These are phyloP conservation scores for Artemia sinica DNA, from an alignment of 2,888 invertebrate species.

Conservation along the genomic window DNA sequence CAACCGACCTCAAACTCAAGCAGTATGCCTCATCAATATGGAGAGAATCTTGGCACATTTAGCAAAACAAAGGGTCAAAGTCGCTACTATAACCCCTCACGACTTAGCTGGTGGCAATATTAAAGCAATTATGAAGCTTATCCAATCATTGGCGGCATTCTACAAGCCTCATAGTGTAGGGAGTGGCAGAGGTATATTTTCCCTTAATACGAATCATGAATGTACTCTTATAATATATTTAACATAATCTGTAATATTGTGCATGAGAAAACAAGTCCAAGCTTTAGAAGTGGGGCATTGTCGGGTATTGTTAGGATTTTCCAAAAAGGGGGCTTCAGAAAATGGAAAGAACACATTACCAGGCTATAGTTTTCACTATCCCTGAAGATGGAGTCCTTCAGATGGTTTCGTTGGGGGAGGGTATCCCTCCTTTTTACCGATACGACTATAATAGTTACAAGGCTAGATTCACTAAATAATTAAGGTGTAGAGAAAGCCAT, in stretches of 20 bases:
- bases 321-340: too few relatives aligned
- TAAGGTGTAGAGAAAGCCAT: too few relatives aligned
- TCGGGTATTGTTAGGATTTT: too few relatives aligned
- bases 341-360: too few relatives aligned
- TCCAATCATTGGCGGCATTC: slow-evolving; percentile 35
- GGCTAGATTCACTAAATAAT: too few relatives aligned
- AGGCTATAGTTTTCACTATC: too few relatives aligned
- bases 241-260: too few relatives aligned
- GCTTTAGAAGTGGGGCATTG: background rate
- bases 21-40: slow-evolving; percentile 32
- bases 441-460: too few relatives aligned
- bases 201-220: background rate
- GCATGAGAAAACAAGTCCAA: background rate
- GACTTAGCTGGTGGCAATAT: slow-evolving; percentile 32
- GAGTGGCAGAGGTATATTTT: slow-evolving; percentile 17
- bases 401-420: too few relatives aligned
- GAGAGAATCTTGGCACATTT: slow-evolving; percentile 33
- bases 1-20: slow-evolving; percentile 28
- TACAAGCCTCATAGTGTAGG: slow-evolving; percentile 31
- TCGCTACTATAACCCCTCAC: slow-evolving; percentile 30
- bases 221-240: slow-evolving; percentile 11
- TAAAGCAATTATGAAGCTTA: slow-evolving; percentile 35
- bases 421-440: too few relatives aligned
- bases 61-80: slow-evolving; percentile 31
- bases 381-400: too few relatives aligned